Evolutionary conservation across 2,888 invertebrate genomes (phyloP), one percentile per base, ranked within the genome.

Genomic region (Selenia dentaria): DNA sequence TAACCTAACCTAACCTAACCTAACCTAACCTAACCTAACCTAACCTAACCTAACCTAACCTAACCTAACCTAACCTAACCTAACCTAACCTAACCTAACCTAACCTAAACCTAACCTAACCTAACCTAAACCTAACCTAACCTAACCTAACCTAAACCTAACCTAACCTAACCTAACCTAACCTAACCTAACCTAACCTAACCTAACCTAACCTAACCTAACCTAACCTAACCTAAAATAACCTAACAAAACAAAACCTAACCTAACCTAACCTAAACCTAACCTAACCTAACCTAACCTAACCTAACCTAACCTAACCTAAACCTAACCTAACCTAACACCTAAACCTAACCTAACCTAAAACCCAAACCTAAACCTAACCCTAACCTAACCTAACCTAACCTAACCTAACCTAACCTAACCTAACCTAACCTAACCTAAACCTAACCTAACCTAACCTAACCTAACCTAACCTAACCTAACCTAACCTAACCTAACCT

Each of bases 371-470:
- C 43, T 51, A 54, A 50, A 33, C 33, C 51, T 49, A 46, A 44
- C 44, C n/a, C 51, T 52, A 49, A 55, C 20, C 20, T 22, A 22
- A 22, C 20, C 20, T 22, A 22, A 22, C 20, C 20, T 22, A 22
- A 22, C 51, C 55, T 52, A 52, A 55, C 51, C 55, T 53, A 53
- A 56, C 52, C 56, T 50, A 50, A 52, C 51, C 52, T 52, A 50
- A 52, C 49, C 55, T 53, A 52, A 52, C 56, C 56, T 56, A 53
- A 53, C 56, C 57, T 57, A 54, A 54, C 57, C 57, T 54, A 54
- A 52, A 2, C 57, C 54, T 52, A 51, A 54, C 57, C 57, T 54
- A 52, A 51, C 57, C 57, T 57, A 52, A 48, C 57, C 57, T 49
- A 54, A 54, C 57, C 57, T 54, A 48, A 51, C 55, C 53, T 53